Evolutionary conservation across 2,113 vertebrate species (phyloP).

Genomic region (Diphyllodes magnificus): DNA sequence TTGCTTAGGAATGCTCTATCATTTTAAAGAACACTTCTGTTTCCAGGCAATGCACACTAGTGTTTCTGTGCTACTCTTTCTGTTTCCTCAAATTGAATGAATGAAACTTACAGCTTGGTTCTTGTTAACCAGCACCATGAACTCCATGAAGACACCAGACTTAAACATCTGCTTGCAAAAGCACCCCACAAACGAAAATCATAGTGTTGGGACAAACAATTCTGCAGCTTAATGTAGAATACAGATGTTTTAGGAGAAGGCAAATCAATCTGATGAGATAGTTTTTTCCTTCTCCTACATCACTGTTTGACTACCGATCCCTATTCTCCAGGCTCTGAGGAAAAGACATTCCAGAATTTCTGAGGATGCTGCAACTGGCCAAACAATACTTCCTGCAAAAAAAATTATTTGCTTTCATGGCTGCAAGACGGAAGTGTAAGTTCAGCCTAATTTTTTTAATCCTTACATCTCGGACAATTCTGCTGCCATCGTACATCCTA

Average conservation of each 20-base stretch:
- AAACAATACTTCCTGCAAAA: not conserved
- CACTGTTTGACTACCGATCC: not conserved
- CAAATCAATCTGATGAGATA: not conserved
- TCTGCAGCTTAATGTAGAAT: not conserved
- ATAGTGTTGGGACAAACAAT: not conserved
- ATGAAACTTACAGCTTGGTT: not conserved
- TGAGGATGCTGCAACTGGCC: not conserved
- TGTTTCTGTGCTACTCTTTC: not conserved
- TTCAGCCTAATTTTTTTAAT: not conserved
- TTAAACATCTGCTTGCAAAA: not conserved
- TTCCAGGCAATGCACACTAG: not conserved
- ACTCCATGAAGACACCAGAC: not conserved
- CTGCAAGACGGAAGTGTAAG: not conserved
- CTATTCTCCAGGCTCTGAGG: not conserved
- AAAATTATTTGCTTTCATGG: not conserved
- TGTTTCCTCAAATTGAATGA: not conserved
- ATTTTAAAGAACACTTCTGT: not conserved
- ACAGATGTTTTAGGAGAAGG: not conserved
- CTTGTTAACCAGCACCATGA: not conserved
- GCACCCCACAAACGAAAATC: not conserved
- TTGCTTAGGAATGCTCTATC: not conserved
- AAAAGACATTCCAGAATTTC: not conserved
- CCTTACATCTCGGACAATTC: not conserved
- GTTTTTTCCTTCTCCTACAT: not conserved
- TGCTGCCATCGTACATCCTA: rapidly evolving